Evolutionary conservation across 2,888 invertebrate genomes (phyloP), one percentile per base, ranked within the genome.

Genomic region (Beris chalybata): DNA sequence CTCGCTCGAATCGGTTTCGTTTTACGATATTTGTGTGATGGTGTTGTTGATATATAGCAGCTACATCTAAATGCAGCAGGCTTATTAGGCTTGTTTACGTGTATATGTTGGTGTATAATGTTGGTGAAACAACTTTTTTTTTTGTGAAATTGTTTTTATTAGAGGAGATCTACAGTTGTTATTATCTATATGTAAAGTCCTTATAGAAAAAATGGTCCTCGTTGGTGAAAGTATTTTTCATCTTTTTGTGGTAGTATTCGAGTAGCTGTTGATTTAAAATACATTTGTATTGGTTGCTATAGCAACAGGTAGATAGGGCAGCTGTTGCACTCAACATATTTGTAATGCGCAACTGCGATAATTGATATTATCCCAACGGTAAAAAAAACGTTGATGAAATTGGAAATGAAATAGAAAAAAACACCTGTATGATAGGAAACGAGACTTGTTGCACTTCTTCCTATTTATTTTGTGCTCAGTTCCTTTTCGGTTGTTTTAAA

Each of bases 291-390:
- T 61, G 2, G 61, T 61, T 61, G 38, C 12, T 50, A 52, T 61
- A 61, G 61, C 61, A 61, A 61, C 61, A 61, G 61, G 61, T 61
- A 61, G 61, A 50, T 12, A 32, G 22, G 52, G 32, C 50, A 61
- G 61, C 61, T 61, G 61, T 61, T 61, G 61, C 61, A 50, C 61
- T 61, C 50, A 50, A 38, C 12, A 15, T 61, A 32, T 29, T 5
- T 15, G 4, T 52, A 61, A 22, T 9, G 61, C 61, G 61, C 61
- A 61, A 12, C 13, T 43, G 50, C 61, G 43, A 12, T 22, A 13
- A 50, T 13, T 48, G 31, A 31, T 59, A 45, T 48, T 59, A 45
- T 48, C 9, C 38, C 5, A 38, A 38, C 38, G 38, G 38, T 7
- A 7, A 9, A 38, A 38, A 38, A 38, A 38, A 7, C 38, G 38